Evolutionary conservation across 2,797 vertebrate species (phyloP), one percentile per base, ranked within the genome.

Genomic region (Loriculus beryllinus): DNA sequence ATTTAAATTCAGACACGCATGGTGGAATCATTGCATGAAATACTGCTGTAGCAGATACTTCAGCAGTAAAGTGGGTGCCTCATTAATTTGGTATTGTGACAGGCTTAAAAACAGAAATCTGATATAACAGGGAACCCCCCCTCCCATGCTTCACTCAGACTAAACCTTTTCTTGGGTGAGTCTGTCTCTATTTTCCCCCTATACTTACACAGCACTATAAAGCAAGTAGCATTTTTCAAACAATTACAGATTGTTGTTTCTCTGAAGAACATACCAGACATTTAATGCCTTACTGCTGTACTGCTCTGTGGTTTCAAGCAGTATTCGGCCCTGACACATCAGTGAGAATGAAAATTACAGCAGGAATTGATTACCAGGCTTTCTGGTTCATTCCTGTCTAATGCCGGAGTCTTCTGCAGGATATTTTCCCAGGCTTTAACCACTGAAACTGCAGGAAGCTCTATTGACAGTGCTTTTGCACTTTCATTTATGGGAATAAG

Each of bases 291-390:
- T 69, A 42, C 40, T 84, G 72, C 54, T 76, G 42, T 26, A 69
- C 5, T 71, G 60, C 43, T 82, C 39, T 43, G 51, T 60, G 40
- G 74, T 93, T 91, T 86, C 74, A 90, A 81, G 77, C 43, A 83
- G 49, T 77, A 68, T 64, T 86, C 78, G 77, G 85, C 87, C 83
- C 37, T 37, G 39, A 62, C 54, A 78, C 16, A 12, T 26, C 77
- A 81, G 37, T 35, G 29, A 93, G 74, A 90, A 79, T 14, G 63
- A 20, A 90, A 95, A 95, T 67, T 86, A 59, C 80, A 65, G 72
- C 51, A 63, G 65, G 33, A 88, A 93, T 43, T 88, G 88, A 93
- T 91, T 84, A 63, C 49, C 22, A 75, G 71, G n/a, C 74, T 86
- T 92, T 86, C 81, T 89, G 35, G 37, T 81, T 92, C 68, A 77